These are phyloP conservation scores for Planococcus citri DNA, from an alignment of 1,140 invertebrate genomes.

Conservation along the genomic window DNA sequence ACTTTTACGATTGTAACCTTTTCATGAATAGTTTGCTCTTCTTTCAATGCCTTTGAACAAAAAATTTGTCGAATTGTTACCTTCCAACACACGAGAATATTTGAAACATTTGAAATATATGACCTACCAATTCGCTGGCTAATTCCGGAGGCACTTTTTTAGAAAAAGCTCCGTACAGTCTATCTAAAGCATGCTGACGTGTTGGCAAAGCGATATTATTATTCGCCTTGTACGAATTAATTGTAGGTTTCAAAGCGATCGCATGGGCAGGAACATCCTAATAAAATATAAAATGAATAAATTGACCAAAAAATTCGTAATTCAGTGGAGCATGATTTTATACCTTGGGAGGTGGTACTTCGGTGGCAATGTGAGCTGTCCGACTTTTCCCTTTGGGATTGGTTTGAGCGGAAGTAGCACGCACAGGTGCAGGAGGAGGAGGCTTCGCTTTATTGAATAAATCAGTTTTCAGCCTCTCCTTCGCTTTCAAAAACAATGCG, in stretches of 20 bases:
- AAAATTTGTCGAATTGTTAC: slow-evolving; percentile 19
- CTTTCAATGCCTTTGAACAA: slow-evolving; percentile 3
- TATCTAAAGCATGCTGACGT: slow-evolving; percentile 22
- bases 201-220: slow-evolving; percentile 24
- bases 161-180: slow-evolving; percentile 19
- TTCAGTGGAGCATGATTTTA: not conserved
- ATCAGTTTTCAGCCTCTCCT: not conserved
- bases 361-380: slow-evolving; percentile 21
- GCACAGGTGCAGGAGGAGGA: not conserved
- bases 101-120: not conserved
- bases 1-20: slow-evolving; percentile 1
- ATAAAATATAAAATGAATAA: not conserved
- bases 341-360: slow-evolving; percentile 14
- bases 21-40: not conserved
- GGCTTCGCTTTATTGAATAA: not conserved
- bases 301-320: not conserved
- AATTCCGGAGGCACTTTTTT: slow-evolving; percentile 23
- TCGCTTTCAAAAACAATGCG: not conserved
- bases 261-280: not conserved
- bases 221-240: slow-evolving; percentile 22
- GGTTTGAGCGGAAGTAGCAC: not conserved
- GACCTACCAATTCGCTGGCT: slow-evolving; percentile 22
- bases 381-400: slow-evolving; percentile 19
- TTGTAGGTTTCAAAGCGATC: not conserved
- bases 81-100: not conserved